These are phyloP conservation scores for Polymixis lichenea DNA, from an alignment of 2,888 invertebrate genomes.

Conservation along the genomic window DNA sequence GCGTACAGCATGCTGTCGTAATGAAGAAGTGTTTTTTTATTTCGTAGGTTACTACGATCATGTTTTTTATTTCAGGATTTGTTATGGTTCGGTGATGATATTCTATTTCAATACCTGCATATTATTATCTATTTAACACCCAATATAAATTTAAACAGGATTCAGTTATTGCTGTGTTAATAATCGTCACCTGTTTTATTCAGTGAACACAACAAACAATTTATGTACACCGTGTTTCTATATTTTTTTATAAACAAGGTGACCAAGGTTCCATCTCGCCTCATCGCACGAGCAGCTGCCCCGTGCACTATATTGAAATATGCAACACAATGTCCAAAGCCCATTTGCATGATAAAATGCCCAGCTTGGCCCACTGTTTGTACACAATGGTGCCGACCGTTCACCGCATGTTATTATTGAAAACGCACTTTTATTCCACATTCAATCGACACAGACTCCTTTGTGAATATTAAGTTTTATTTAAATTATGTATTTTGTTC, in stretches of 20 bases:
- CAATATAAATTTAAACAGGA: slow-evolving; percentile 18
- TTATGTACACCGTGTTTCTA: slow-evolving; percentile 3
- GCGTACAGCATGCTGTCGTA: not conserved
- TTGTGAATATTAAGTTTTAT: slow-evolving; percentile 61
- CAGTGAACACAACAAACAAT: slow-evolving; percentile 11
- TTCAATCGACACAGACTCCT: slow-evolving; percentile 48
- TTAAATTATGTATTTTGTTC: slow-evolving; percentile 48
- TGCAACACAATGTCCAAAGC: slow-evolving; percentile 31
- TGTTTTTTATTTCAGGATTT: not conserved
- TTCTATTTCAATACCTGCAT: not conserved
- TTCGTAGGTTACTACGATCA: too few relatives aligned
- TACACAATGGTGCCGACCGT: slow-evolving; percentile 49
- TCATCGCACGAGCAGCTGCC: slow-evolving; percentile 54
- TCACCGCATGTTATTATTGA: slow-evolving; percentile 58
- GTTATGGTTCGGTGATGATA: not conserved
- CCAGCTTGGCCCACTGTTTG: slow-evolving; percentile 46
- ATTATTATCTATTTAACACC: slow-evolving; percentile 5
- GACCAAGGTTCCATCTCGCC: slow-evolving; percentile 15
- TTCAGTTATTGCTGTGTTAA: not conserved
- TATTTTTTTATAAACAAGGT: slow-evolving; percentile 7
- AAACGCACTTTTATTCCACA: slow-evolving; percentile 52
- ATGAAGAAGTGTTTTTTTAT: not conserved
- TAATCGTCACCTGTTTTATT: slow-evolving; percentile 20
- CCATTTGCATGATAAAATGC: slow-evolving; percentile 62
- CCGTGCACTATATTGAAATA: not conserved